Conservation (phyloP, 2,797 vertebrate genomes). For the Malurus leucopterus region DNA sequence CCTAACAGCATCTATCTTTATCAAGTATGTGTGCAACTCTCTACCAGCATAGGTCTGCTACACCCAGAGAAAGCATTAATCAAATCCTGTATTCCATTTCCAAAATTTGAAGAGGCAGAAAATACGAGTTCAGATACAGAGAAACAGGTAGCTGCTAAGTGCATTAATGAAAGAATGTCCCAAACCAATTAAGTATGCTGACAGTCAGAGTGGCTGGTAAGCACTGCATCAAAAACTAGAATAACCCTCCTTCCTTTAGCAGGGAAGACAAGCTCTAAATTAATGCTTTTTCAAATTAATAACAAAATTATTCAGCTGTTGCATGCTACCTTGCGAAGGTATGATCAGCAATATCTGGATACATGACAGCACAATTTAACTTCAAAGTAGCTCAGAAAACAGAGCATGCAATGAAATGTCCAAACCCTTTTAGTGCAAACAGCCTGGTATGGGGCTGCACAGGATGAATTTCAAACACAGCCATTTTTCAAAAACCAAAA, state of each 20-base stretch:
- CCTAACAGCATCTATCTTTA: neutral
- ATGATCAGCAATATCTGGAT: neutral
- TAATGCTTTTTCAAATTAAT: neutral
- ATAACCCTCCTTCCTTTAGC: neutral
- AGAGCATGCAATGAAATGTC: neutral
- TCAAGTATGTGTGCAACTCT: neutral
- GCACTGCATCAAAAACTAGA: neutral
- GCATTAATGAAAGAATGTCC: neutral
- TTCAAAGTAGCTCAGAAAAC: neutral
- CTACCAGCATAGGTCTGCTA: neutral
- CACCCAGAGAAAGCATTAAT: neutral
- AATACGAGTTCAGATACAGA: neutral
- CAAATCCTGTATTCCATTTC: neutral
- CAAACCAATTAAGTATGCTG: neutral
- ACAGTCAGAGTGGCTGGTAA: neutral
- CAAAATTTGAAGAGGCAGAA: slow-evolving; percentile 11
- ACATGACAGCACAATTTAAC: neutral
- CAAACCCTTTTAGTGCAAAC: neutral
- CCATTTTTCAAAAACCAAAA: neutral
- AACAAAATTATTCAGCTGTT: neutral
- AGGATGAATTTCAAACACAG: neutral
- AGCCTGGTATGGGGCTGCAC: neutral
- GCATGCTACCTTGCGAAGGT: neutral
- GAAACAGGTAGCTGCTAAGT: neutral
- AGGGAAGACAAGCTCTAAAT: neutral